Evolutionary conservation across 2,888 invertebrate genomes (phyloP), one percentile per base, ranked within the genome.

Genomic region (Sympetrum striolatum): DNA sequence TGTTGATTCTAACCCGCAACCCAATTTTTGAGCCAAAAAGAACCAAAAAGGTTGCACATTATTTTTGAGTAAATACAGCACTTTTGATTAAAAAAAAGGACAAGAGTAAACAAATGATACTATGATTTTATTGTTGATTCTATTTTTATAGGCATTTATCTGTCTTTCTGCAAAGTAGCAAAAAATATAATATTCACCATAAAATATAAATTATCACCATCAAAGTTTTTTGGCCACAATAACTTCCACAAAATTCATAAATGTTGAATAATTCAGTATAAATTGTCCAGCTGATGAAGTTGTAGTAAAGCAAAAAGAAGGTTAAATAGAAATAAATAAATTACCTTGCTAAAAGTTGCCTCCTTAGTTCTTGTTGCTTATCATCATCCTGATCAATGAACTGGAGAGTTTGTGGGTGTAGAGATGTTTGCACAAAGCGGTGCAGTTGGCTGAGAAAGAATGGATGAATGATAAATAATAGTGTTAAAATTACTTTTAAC

Each of bases 381-480:
- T 94, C 93, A 60, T 94, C 94, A 4, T 94, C 94, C 48, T 93
- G 93, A n/a, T 91, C 92, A 1, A 91, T 90, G 18, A 91, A 80
- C 31, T 91, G 91, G 15, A 91, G 73, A 53, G 92, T 91, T 91
- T 92, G 92, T 44, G 95, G 95, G 86, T 95, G 95, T 6, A 95
- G 93, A 82, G 96, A 96, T 0, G 95, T 95, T 86, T 96, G 95
- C 0, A 98, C 97, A 93, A 98, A 98, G 81, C 96, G 95, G 92
- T 97, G 96, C 22, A 99, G 94, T 92, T 98, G 97, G 91, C 96
- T 95, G 92, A 93, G 94, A 82, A 48, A 90, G 35, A 53, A 53
- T 44, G 10, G 5, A 53, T 53, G 15, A n/a, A 12, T 15, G 1
- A 10, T 48, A 48, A 10, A 48, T 48, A 2, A 14, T 48, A 48